Evolutionary conservation across 1,140 invertebrate genomes (phyloP).

Genomic region (Cotesia chilonis): DNA sequence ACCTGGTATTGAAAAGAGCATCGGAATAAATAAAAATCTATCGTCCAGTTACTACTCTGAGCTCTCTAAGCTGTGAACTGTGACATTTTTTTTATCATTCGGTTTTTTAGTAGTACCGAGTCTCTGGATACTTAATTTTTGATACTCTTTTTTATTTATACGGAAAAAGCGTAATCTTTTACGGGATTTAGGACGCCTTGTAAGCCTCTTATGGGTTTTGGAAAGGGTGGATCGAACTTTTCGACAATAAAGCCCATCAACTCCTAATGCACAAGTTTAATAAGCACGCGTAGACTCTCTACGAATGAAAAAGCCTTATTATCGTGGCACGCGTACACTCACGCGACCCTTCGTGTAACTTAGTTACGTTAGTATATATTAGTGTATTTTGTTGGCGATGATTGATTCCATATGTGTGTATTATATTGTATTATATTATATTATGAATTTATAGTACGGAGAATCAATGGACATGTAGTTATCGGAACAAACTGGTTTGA

Average conservation of each 20-base stretch:
- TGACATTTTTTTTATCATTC: constrained; percentile 3
- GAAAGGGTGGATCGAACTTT: neutral
- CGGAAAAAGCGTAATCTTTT: neutral
- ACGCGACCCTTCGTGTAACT: neutral
- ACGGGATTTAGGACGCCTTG: constrained; percentile 2
- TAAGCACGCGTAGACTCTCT: neutral
- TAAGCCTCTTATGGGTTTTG: neutral
- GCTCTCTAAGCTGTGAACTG: too few species aligned
- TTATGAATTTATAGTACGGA: too few species aligned
- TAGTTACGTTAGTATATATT: too few species aligned
- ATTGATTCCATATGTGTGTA: too few species aligned
- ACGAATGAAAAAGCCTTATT: neutral
- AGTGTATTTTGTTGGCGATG: too few species aligned
- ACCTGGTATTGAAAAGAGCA: constrained; percentile 26
- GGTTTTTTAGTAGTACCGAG: neutral
- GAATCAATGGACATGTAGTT: too few species aligned
- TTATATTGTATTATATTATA: too few species aligned
- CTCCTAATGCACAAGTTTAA: constrained; percentile 15
- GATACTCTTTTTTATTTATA: neutral
- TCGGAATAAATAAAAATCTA: neutral
- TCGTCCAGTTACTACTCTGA: neutral
- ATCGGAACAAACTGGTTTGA: constrained; percentile 4
- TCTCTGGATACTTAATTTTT: neutral
- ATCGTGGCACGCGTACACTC: constrained; percentile 11
- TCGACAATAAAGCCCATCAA: neutral